Evolutionary conservation across 1,140 invertebrate genomes (phyloP).

Genomic region (Papilio polytes): DNA sequence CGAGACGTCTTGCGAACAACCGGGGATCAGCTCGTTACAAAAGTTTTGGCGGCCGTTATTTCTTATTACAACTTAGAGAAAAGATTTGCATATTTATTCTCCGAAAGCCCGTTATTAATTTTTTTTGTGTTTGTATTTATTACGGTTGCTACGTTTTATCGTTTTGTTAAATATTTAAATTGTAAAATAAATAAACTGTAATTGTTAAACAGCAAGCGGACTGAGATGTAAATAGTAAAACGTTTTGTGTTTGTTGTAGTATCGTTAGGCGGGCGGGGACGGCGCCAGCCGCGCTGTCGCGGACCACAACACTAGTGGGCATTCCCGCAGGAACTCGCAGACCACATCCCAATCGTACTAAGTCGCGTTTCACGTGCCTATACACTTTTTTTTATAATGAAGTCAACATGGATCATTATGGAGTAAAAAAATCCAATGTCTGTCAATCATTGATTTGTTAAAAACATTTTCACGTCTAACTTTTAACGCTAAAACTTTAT

Average conservation of each 20-base stretch:
- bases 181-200: not conserved
- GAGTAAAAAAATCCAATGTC: not conserved
- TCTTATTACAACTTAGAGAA: conserved; percentile 13
- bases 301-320: not conserved
- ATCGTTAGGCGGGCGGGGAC: not conserved
- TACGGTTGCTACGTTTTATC: not conserved
- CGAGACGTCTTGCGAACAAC: not conserved
- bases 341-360: not conserved
- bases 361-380: not conserved
- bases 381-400: not conserved
- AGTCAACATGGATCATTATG: not conserved
- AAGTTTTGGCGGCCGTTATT: conserved; percentile 1
- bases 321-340: not conserved
- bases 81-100: conserved; percentile 13
- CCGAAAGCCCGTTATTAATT: not conserved
- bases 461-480: not conserved
- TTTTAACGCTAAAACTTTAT: not conserved
- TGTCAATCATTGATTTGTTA: not conserved
- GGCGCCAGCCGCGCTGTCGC: not conserved
- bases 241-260: not conserved
- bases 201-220: not conserved
- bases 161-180: not conserved
- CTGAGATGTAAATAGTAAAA: not conserved
- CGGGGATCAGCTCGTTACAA: conserved; percentile 14
- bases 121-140: conserved; percentile 1